Percentiles rank a stretch among this genome's conserved stretches.
Evolutionary conservation across 37 sponge, comb jelly and placozoan genomes (phyloP).

Genomic region (Eunapius fragilis): DNA sequence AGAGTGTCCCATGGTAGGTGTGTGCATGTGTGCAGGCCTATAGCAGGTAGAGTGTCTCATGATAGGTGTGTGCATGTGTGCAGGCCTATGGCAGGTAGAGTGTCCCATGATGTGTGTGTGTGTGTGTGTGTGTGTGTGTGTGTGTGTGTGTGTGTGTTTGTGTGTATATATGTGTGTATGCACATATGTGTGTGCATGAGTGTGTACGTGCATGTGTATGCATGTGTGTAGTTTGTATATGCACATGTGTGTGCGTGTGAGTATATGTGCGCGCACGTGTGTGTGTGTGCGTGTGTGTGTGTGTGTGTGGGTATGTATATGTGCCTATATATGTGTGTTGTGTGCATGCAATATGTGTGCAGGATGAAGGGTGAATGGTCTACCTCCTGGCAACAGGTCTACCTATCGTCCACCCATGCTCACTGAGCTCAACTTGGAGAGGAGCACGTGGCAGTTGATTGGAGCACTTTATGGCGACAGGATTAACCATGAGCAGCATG

Average conservation of each 20-base stretch:
- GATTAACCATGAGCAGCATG: slow-evolving; percentile 1
- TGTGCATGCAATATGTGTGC: not conserved
- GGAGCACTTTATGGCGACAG: slow-evolving; percentile 45
- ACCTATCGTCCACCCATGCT: not conserved
- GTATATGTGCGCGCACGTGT: slow-evolving; percentile 22
- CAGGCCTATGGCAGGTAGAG: too few relatives aligned
- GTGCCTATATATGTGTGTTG: not conserved
- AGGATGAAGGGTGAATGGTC: not conserved
- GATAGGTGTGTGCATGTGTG: too few relatives aligned
- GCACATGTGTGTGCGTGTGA: slow-evolving; percentile 8
- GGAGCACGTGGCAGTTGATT: slow-evolving; percentile 63
- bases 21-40: too few relatives aligned
- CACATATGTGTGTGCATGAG: too few relatives aligned
- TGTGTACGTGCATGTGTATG: too few relatives aligned
- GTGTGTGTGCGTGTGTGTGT: slow-evolving; percentile 35
- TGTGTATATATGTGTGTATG: too few relatives aligned
- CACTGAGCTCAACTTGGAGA: slow-evolving; percentile 57
- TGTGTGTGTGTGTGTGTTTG: too few relatives aligned
- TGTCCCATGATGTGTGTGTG: too few relatives aligned
- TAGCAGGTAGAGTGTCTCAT: too few relatives aligned
- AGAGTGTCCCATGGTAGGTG: not conserved
- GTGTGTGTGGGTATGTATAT: slow-evolving; percentile 14
- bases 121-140: too few relatives aligned
- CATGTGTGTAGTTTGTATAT: too few relatives aligned
- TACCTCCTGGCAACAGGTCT: not conserved